Evolutionary conservation across 2,113 vertebrate genomes (phyloP).

Genomic region (Aphyosemion australe): DNA sequence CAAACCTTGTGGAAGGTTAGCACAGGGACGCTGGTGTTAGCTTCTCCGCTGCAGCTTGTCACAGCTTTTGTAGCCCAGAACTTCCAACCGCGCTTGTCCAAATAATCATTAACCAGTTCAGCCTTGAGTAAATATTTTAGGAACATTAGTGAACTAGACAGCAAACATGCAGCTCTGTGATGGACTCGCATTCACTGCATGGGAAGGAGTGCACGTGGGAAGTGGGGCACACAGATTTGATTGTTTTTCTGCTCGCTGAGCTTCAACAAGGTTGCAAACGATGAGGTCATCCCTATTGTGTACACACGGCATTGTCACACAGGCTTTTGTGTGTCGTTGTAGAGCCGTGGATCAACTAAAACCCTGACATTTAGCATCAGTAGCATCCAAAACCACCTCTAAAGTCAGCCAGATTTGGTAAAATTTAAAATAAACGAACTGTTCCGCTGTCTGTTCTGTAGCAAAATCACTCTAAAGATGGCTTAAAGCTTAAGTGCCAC

Average conservation of each 20-base stretch:
- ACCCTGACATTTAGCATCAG: not conserved
- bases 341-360: slow-evolving; percentile 17
- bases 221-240: slow-evolving; percentile 49
- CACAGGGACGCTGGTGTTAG: slow-evolving; percentile 10
- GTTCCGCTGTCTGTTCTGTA: not conserved
- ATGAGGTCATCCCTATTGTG: slow-evolving; percentile 74
- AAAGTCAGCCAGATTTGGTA: slow-evolving; percentile 14
- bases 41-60: slow-evolving; percentile 13
- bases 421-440: too few relatives aligned
- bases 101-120: slow-evolving; percentile 76
- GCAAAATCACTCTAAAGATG: not conserved
- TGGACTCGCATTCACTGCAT: not conserved
- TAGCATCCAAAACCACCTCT: slow-evolving; percentile 30
- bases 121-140: slow-evolving; percentile 63
- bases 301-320: slow-evolving; percentile 46
- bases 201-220: not conserved
- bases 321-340: slow-evolving; percentile 45
- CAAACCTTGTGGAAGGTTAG: slow-evolving; percentile 24
- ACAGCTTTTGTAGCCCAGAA: slow-evolving; percentile 19
- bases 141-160: slow-evolving; percentile 52
- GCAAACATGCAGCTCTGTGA: slow-evolving; percentile 47
- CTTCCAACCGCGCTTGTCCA: slow-evolving; percentile 40
- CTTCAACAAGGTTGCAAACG: slow-evolving; percentile 50
- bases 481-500: not conserved
- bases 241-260: slow-evolving; percentile 57